Conservation (phyloP, 2,113 vertebrate species). For the Colinus virginianus region DNA sequence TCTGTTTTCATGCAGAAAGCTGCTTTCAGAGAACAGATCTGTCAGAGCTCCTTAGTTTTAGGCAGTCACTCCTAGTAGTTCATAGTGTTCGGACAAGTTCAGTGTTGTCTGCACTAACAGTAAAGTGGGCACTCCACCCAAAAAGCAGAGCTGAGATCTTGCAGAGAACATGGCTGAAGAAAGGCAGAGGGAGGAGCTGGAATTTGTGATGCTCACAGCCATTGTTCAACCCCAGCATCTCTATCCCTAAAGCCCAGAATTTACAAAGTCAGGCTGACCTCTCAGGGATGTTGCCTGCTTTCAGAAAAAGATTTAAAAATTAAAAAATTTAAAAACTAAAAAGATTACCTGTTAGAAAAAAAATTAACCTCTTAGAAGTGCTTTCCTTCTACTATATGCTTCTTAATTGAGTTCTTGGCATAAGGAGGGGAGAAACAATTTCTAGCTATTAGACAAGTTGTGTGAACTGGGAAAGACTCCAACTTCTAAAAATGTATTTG, state of each 20-base stretch:
- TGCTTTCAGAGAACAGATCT: not conserved
- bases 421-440: conserved; percentile 38
- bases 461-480: conserved; percentile 51
- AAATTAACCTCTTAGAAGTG: not conserved
- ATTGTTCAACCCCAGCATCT: not conserved
- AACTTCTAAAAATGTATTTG: conserved; percentile 11
- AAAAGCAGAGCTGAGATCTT: not conserved
- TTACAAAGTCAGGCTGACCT: not conserved
- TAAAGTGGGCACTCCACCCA: conserved; percentile 22
- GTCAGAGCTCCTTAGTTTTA: not conserved
- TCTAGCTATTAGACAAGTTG: conserved; percentile 41
- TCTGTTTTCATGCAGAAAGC: not conserved
- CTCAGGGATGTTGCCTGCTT: not conserved
- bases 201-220: not conserved
- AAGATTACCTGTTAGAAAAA: no score
- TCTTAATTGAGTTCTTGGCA: conserved; percentile 62
- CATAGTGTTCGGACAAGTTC: not conserved
- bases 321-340: no score
- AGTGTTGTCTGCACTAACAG: conserved; percentile 8
- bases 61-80: not conserved
- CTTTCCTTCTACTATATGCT: conserved; percentile 14
- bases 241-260: not conserved
- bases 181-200: not conserved
- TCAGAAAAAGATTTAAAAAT: not conserved
- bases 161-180: not conserved